These are phyloP conservation scores for Aphidius ervi DNA, from an alignment of 1,140 invertebrate genomes.

Conservation along the genomic window DNA sequence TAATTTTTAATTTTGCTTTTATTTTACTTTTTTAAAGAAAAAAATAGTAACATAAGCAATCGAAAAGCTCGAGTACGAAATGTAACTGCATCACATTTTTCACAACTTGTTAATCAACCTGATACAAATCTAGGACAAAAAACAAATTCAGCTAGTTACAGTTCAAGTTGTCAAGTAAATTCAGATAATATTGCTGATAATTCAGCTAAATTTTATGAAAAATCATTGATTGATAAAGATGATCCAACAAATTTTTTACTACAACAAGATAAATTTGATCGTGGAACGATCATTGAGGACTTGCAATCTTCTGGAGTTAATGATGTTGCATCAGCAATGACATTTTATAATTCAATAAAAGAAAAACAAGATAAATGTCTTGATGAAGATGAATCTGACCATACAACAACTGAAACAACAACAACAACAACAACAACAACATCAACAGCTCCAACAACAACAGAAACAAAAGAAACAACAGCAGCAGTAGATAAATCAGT, in stretches of 20 bases:
- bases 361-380: too few relatives aligned
- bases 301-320: too few relatives aligned
- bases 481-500: background rate
- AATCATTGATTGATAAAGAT: background rate
- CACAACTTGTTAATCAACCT: slow-evolving; percentile 58
- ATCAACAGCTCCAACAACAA: background rate
- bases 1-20: too few relatives aligned
- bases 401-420: too few relatives aligned
- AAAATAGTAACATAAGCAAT: slow-evolving; percentile 55
- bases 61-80: slow-evolving; percentile 62
- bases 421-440: background rate
- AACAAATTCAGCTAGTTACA: slow-evolving; percentile 28
- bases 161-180: slow-evolving; percentile 35
- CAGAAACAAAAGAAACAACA: background rate
- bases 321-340: too few relatives aligned
- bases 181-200: slow-evolving; percentile 24
- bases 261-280: too few relatives aligned
- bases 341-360: too few relatives aligned
- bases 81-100: slow-evolving; percentile 60
- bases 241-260: too few relatives aligned
- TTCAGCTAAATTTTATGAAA: too few relatives aligned
- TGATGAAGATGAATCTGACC: too few relatives aligned
- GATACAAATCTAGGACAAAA: slow-evolving; percentile 51
- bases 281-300: too few relatives aligned
- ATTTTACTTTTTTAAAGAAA: slow-evolving; percentile 46